Evolutionary conservation across 2,797 vertebrate species (phyloP).

Genomic region (Etheostoma nigrum): DNA sequence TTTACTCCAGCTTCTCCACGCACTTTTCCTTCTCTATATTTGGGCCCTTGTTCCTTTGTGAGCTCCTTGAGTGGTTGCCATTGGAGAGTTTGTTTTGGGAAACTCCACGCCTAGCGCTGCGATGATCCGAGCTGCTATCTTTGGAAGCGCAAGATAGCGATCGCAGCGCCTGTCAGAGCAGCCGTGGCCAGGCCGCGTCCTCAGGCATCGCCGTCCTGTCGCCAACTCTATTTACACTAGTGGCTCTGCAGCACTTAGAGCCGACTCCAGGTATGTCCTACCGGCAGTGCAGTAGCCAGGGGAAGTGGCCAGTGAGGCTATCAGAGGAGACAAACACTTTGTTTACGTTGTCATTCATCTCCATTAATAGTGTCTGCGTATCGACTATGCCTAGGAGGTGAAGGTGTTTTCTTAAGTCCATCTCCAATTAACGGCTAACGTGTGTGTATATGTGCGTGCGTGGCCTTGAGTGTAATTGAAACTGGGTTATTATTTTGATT

Average conservation of each 20-base stretch:
- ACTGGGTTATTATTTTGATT: not conserved
- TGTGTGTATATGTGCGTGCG: not conserved
- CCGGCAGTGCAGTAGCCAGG: slow-evolving; percentile 81
- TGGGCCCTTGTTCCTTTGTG: slow-evolving; percentile 46
- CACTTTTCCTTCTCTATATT: slow-evolving; percentile 53
- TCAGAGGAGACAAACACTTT: slow-evolving; percentile 81
- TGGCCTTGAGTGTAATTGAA: not conserved
- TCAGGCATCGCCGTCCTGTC: slow-evolving; percentile 87
- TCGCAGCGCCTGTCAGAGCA: slow-evolving; percentile 77
- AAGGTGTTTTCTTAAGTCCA: slow-evolving; percentile 56
- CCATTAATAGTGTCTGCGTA: slow-evolving; percentile 78
- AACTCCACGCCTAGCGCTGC: slow-evolving; percentile 65
- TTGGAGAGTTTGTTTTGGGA: slow-evolving; percentile 77
- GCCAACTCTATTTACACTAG: slow-evolving; percentile 88
- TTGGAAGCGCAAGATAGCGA: slow-evolving; percentile 83
- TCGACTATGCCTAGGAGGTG: slow-evolving; percentile 46
- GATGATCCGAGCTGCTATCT: slow-evolving; percentile 79
- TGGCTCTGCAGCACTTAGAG: slow-evolving; percentile 84
- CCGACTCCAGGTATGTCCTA: slow-evolving; percentile 87
- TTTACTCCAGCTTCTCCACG: slow-evolving; percentile 6
- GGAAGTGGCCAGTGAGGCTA: slow-evolving; percentile 78
- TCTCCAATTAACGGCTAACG: slow-evolving; percentile 18
- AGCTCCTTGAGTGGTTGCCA: slow-evolving; percentile 66
- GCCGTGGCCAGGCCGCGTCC: slow-evolving; percentile 76
- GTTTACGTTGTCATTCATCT: slow-evolving; percentile 86